Evolutionary conservation across 1,140 invertebrate species (phyloP), one percentile per base, ranked within the genome.

Genomic region (Drosophila lini): DNA sequence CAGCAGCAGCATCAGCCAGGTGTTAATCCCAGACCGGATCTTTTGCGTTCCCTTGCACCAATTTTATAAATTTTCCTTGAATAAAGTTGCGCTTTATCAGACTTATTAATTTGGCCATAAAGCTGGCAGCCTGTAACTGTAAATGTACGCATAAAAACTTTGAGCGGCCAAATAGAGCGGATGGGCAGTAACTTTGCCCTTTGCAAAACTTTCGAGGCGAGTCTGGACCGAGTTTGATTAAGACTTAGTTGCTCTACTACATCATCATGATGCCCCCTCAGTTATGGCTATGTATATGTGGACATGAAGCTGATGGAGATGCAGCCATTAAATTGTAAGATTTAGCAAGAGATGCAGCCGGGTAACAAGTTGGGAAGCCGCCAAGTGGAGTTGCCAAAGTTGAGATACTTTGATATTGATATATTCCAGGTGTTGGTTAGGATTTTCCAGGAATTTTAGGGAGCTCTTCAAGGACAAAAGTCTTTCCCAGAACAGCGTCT

Each of bases 51-150:
- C 31, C 41, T 4, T 13, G 47, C 31, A 59, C 19, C 55, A 41
- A 42, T 60, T 81, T 82, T 69, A 81, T 19, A 19, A 19, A 19
- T 74, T 78, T 78, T 50, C 48, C 60, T 67, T 67, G 58, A 64
- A 62, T 62, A 61, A 81, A 73, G 57, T 19, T 22, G 59, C 31
- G 58, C 57, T 75, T 65, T 80, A 79, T 68, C 77, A 84, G 76
- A 80, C 64, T 83, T 83, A 71, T 80, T 76, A 76, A 80, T 57
- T 76, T 61, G 40, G 45, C 40, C 67, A 68, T 77, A 80, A 74
- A 59, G 25, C 44, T 57, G 16, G 22, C 8, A 52, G 4, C 19
- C n/a, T 4, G 74, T 64, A 68, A 69, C 69, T 63, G 59, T 19
- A 80, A 68, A 67, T 45, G 58, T 42, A 40, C 32, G 13, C 61